Base-by-base conservation (phyloP, 2,888 invertebrate genomes). In the Craniophora ligustri region DNA sequence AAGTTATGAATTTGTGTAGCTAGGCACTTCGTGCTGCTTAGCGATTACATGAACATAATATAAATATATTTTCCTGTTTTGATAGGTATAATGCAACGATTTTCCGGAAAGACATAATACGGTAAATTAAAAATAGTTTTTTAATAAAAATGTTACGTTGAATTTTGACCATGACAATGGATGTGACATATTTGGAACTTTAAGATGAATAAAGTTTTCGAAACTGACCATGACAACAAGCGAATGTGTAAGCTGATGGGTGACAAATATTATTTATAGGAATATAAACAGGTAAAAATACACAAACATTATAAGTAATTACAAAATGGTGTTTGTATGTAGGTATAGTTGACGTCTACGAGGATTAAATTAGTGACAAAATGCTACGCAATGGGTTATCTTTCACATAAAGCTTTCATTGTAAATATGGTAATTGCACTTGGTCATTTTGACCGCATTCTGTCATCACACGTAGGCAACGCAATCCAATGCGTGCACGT, bases 371-470 rank as follows among this genome's bases (percentile, higher is more conserved):
- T 72, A 68, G 68, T 68, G 41, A 72, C 66, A 59, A 58, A 61
- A 66, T 56, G 66, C 65, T 57, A 47, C 41, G 63, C 41, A 67
- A 49, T 31, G 54, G 42, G 61, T 70, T 70, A 67, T 59, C 45
- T 53, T 53, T 54, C 39, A 73, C 65, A 70, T 55, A 55, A 72
- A 72, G 67, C 71, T 48, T 64, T 50, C 23, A 38, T 55, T 39
- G 21, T 48, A 40, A 60, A 60, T 39, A 59, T 39, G 21, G 30
- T 19, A 21, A 59, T 56, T 61, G 50, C 67, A 72, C 8, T 72
- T 67, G 70, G 61, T 44, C 49, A 42, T 57, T 58, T 57, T 59
- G 57, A 62, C 61, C 65, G 67, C 70, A 72, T 72, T 72, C 73
- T 57, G 15, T 38, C 19, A 31, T n/a, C 30, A 38, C 40, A 57